A percentile compares a stretch with the other conserved stretches of the same genome.
Conservation (phyloP, 2,113 vertebrate genomes). For the Pogona vitticeps region DNA sequence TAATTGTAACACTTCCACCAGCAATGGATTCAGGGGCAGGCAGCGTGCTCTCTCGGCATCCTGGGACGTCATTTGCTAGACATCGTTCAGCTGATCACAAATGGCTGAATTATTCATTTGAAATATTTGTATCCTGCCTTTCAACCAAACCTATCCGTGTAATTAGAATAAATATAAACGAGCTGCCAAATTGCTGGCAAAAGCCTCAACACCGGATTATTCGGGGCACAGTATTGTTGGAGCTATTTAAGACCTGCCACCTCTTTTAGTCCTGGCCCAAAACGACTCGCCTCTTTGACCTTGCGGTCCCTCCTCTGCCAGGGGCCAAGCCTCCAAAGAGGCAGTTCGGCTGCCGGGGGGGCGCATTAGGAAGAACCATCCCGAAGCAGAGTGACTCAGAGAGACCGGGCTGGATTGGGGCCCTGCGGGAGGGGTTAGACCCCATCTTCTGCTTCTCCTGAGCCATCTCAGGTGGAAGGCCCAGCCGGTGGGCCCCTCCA, state of each 20-base stretch:
- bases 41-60: conserved; percentile 40
- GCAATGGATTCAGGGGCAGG: conserved; percentile 13
- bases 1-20: background rate
- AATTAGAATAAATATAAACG: background rate
- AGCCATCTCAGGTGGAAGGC: background rate
- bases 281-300: too few species aligned
- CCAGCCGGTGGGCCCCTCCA: background rate
- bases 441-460: background rate
- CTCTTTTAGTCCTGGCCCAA: too few species aligned
- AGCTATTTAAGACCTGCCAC: too few species aligned
- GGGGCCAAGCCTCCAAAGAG: too few species aligned
- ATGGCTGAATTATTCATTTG: conserved; percentile 12
- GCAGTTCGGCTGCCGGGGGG: too few species aligned
- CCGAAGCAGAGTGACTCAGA: too few species aligned
- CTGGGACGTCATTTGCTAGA: conserved; percentile 52
- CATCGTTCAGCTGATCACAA: conserved; percentile 63
- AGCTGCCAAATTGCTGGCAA: background rate
- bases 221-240: too few species aligned
- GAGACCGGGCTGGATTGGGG: too few species aligned
- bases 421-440: too few species aligned
- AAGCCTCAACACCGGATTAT: too few species aligned
- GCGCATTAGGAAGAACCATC: too few species aligned
- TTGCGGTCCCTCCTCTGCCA: too few species aligned
- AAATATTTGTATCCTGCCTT: background rate
- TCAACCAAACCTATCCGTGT: background rate